These are phyloP conservation scores for Lysandra coridon DNA, from an alignment of 2,888 invertebrate species.

Conservation along the genomic window DNA sequence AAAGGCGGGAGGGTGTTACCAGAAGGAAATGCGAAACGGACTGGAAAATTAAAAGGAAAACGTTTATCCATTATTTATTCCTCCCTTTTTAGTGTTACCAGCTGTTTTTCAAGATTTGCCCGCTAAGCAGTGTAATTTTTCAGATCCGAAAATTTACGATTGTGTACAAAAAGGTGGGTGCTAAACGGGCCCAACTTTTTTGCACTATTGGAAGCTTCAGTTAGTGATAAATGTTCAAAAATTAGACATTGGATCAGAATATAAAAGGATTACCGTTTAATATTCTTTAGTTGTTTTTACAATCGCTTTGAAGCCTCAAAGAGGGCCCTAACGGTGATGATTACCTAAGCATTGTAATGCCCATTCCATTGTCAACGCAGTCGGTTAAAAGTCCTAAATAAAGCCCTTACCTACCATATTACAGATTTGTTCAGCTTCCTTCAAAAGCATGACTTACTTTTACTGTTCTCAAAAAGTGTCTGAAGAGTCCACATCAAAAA, in stretches of 20 bases:
- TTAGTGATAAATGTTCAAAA: background rate
- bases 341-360: too few species aligned
- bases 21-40: constrained; percentile 29
- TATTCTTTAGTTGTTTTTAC: too few species aligned
- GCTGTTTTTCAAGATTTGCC: constrained; percentile 28
- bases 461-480: too few species aligned
- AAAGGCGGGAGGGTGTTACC: constrained; percentile 26
- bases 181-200: background rate
- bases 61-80: constrained; percentile 30
- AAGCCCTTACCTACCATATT: too few species aligned
- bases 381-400: too few species aligned
- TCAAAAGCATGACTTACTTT: too few species aligned
- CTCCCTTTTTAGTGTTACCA: constrained; percentile 27
- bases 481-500: too few species aligned
- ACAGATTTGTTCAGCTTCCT: too few species aligned
- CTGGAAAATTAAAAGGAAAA: constrained; percentile 29
- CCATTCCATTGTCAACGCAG: too few species aligned
- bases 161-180: constrained; percentile 11
- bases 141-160: constrained; percentile 20
- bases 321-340: too few species aligned
- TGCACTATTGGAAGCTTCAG: background rate
- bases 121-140: constrained; percentile 17
- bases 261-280: too few species aligned
- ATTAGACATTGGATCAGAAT: background rate
- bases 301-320: too few species aligned